Evolutionary conservation across 2,888 invertebrate genomes (phyloP), one percentile per base, ranked within the genome.

Genomic region (Lepidocyrtinus sp.): DNA sequence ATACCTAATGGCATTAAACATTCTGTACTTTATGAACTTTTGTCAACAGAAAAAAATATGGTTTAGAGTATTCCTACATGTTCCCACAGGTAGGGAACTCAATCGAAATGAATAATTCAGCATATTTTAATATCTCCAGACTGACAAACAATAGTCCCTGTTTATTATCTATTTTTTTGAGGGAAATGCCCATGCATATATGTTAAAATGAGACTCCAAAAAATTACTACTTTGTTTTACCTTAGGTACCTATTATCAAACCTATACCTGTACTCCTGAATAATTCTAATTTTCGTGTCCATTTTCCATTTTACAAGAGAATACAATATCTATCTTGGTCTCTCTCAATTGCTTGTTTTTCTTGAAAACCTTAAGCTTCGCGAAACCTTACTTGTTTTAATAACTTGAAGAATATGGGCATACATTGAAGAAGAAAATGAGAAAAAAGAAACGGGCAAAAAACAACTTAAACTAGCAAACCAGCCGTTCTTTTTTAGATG

Each of bases 401-500:
- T 17, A 55, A 55, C 9, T 17, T n/a, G 17, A 55, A n/a, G n/a
- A 55, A 55, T 55, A 55, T 55, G 55, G 55, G 2, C 55, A 55
- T 55, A 17, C 17, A 5, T 55, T n/a, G 55, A 17, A 55, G n/a
- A 7, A n/a, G n/a, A n/a, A n/a, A n/a, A n/a, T n/a, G n/a, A n/a
- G n/a, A 55, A 55, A 55, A 55, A 55, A n/a, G 17, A 55, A 55
- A 55, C 55, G 55, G 55, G 55, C 55, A 55, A 55, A 55, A 55
- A 55, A 55, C 9, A 55, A 15, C n/a, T 17, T 55, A 55, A 55
- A 55, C 7, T n/a, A n/a, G 55, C 7, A 55, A 73, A 73, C 64
- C 45, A 72, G 72, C 72, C 72, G 72, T 72, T 61, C 24, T 70
- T 72, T 72, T 55, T 24, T n/a, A 63, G 63, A 72, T 72, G 72